Conservation (phyloP, 2,888 invertebrate species). For the Ypsolopha sequella region DNA sequence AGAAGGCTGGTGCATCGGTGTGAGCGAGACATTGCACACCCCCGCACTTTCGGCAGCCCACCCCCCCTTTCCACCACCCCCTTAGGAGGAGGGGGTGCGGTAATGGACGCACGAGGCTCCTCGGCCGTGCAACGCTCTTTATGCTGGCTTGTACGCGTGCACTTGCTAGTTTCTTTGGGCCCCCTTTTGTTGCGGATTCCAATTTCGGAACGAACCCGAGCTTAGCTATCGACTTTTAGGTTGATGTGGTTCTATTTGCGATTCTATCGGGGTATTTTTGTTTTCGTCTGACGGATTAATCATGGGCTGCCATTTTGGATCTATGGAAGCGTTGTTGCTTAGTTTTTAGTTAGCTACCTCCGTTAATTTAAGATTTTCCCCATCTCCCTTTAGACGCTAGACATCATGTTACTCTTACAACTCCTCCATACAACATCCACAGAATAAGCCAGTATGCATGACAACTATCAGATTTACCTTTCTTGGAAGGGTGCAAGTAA, state of each 20-base stretch:
- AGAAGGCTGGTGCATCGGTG: slow-evolving; percentile 63
- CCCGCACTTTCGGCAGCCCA: slow-evolving; percentile 43
- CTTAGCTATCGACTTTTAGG: slow-evolving; percentile 5
- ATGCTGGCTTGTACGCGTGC: slow-evolving; percentile 60
- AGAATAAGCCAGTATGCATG: too few species aligned
- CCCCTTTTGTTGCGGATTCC: slow-evolving; percentile 61
- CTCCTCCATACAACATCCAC: too few species aligned
- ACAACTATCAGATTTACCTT: too few species aligned
- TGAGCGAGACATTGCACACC: slow-evolving; percentile 39
- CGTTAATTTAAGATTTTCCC: too few species aligned
- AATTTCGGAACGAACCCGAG: slow-evolving; percentile 38
- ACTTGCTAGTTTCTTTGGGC: slow-evolving; percentile 66
- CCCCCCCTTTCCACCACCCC: slow-evolving; percentile 15
- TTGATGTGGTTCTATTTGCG: too few species aligned
- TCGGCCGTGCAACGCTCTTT: slow-evolving; percentile 54
- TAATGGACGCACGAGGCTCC: slow-evolving; percentile 67
- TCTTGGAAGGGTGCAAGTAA: too few species aligned
- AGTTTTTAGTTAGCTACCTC: too few species aligned
- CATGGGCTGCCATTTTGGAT: too few species aligned
- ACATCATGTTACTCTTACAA: too few species aligned
- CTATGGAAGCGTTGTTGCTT: too few species aligned
- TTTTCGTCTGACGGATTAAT: not conserved
- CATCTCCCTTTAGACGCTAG: too few species aligned
- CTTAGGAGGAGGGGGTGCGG: slow-evolving; percentile 27
- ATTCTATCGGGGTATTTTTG: not conserved